Evolutionary conservation across 1,140 invertebrate genomes (phyloP).

Genomic region (Sipha flava): DNA sequence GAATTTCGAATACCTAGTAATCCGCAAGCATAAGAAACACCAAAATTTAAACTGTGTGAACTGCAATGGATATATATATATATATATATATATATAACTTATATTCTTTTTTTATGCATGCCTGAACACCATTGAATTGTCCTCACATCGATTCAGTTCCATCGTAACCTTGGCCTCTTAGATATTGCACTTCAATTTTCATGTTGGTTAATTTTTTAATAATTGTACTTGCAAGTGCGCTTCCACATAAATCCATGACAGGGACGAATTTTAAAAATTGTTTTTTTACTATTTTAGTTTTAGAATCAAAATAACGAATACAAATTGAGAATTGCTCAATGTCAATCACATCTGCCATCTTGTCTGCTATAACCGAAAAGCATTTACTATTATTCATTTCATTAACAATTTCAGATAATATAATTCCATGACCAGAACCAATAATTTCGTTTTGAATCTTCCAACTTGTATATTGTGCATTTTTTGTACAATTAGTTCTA

Average conservation of each 20-base stretch:
- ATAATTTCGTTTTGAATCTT: slow-evolving; percentile 37
- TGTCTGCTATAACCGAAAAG: slow-evolving; percentile 35
- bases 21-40: slow-evolving; percentile 11
- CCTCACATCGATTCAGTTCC: slow-evolving; percentile 39
- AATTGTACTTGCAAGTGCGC: slow-evolving; percentile 35
- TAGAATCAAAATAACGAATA: slow-evolving; percentile 31
- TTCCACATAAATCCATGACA: slow-evolving; percentile 36
- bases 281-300: slow-evolving; percentile 29
- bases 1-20: slow-evolving; percentile 24
- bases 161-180: slow-evolving; percentile 40
- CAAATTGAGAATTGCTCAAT: slow-evolving; percentile 37
- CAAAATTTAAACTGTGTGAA: slow-evolving; percentile 42
- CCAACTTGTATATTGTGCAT: slow-evolving; percentile 34
- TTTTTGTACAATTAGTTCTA: slow-evolving; percentile 16
- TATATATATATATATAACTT: no score
- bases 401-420: slow-evolving; percentile 28
- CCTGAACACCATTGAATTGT: slow-evolving; percentile 39
- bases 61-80: slow-evolving; percentile 40
- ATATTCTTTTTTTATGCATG: slow-evolving; percentile 40
- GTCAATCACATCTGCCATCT: slow-evolving; percentile 34
- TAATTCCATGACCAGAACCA: slow-evolving; percentile 27
- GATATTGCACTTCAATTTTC: no score
- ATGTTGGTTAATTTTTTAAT: no score
- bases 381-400: slow-evolving; percentile 32
- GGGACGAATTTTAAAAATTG: no score